Base-by-base conservation (phyloP, 2,113 vertebrate species). In the Meriones unguiculatus region DNA sequence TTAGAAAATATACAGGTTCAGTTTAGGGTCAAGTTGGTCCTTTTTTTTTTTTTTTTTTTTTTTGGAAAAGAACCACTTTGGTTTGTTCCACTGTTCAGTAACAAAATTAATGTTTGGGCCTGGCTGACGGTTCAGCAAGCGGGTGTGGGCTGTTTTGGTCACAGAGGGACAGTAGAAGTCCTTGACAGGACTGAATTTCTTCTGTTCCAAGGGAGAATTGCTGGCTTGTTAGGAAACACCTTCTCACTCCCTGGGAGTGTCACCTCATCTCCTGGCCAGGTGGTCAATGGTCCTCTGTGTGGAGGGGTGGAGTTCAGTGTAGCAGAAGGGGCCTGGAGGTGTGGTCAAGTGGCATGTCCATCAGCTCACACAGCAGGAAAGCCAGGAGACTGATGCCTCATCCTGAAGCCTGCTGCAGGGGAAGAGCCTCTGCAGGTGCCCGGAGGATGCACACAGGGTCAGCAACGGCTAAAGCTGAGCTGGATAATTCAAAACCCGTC, bases 1-100 rank as follows among this genome's bases (percentile, higher is more conserved):
- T 91, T 82, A 75, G 91, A 96, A 97, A 96, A 94, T 38, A 94
- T 8, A 82, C n/a, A 70, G 94, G 57, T 89, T 92, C 85, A 95
- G 54, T 77, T 90, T 89, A 75, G 89, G 69, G 93, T 95, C 86
- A 82, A 59, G 78, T n/a, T 95, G 67, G 13, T 86, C 70, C 82
- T 15, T 41, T 69, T 22, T 59, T 93, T 91, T 82, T 93, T 87
- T 89, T 80, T 32, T 22, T 62, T 82, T 93, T 87, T 89, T 80
- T 32, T 22, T 62, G 69, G n/a, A 76, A 87, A 87, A 89, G 88
- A 87, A 84, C 6, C 32, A 46, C 78, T 88, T 93, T 15, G 85
- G 80, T 95, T 88, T 92, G 80, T 90, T 86, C 92, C 77, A 91
- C 86, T 54, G 54, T 94, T 92, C 80, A 93, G 94, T 85, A 76